phyloP scores from a whole-genome alignment of 1,140 invertebrate species.

The Drosophila ficusphila region DNA sequence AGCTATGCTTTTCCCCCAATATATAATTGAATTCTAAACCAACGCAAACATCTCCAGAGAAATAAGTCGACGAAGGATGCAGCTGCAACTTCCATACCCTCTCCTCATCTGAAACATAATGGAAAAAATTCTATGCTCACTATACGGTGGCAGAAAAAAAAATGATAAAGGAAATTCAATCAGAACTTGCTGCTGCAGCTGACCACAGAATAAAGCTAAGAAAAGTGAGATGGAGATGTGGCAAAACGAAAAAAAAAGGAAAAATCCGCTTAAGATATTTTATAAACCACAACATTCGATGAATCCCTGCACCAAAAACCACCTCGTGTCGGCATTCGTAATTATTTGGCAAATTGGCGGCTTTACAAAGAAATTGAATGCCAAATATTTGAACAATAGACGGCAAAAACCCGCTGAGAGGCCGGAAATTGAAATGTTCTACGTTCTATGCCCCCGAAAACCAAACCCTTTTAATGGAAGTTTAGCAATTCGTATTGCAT shows the following conservation, averaged over 20 bases:
- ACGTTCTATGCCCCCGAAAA: slow-evolving; percentile 3
- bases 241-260: neutral
- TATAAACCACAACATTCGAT: slow-evolving; percentile 28
- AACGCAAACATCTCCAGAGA: slow-evolving; percentile 68
- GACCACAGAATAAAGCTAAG: slow-evolving; percentile 27
- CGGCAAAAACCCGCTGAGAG: slow-evolving; percentile 45
- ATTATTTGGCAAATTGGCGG: slow-evolving; percentile 58
- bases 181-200: slow-evolving; percentile 60
- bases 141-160: slow-evolving; percentile 45
- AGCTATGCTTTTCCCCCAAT: slow-evolving; percentile 31
- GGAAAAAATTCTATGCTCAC: slow-evolving; percentile 45
- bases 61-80: slow-evolving; percentile 59
- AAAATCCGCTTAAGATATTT: slow-evolving; percentile 63
- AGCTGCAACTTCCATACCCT: slow-evolving; percentile 9
- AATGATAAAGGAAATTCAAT: slow-evolving; percentile 66
- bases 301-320: neutral
- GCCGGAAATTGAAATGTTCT: slow-evolving; percentile 64
- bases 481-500: slow-evolving; percentile 9
- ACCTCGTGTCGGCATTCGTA: slow-evolving; percentile 21
- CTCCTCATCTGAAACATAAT: slow-evolving; percentile 49
- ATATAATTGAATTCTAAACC: slow-evolving; percentile 80
- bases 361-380: slow-evolving; percentile 31
- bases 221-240: slow-evolving; percentile 16
- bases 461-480: neutral
- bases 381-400: slow-evolving; percentile 57